A percentile compares a stretch with the other conserved stretches of the same genome.
Evolutionary conservation across 92 coral and sea anemone species (phyloP).

Genomic region (Galaxea fascicularis): DNA sequence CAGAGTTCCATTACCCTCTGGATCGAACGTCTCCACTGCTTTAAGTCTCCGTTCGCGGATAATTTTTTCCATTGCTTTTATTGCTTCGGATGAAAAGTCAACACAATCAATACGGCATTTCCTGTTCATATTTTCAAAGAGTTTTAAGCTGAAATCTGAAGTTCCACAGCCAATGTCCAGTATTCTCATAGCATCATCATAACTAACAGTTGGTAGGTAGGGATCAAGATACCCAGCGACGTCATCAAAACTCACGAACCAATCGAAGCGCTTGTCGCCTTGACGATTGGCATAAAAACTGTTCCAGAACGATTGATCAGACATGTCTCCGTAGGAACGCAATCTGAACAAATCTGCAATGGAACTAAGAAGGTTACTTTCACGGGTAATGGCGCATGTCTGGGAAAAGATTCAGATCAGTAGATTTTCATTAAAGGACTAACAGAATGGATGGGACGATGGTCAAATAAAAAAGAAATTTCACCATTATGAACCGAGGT

Average conservation of each 20-base stretch:
- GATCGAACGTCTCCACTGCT: not conserved
- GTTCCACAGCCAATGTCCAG: constrained; percentile 87
- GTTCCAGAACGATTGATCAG: constrained; percentile 78
- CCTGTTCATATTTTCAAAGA: constrained; percentile 60
- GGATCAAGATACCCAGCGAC: constrained; percentile 53
- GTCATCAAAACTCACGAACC: constrained; percentile 83
- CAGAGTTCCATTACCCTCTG: not conserved
- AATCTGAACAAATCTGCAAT: constrained; percentile 25
- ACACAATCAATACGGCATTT: constrained; percentile 73
- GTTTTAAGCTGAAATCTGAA: constrained; percentile 72
- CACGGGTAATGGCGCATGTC: not conserved
- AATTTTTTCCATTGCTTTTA: constrained; percentile 52
- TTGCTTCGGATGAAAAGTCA: constrained; percentile 77
- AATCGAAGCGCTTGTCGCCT: constrained; percentile 71
- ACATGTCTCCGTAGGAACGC: constrained; percentile 58
- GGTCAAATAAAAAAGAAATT: no score
- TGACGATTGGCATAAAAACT: constrained; percentile 62
- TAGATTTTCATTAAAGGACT: no score
- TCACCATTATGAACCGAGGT: no score
- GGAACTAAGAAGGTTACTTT: not conserved
- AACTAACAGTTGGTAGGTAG: constrained; percentile 12
- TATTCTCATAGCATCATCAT: constrained; percentile 42
- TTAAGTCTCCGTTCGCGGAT: constrained; percentile 14
- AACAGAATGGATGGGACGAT: no score
- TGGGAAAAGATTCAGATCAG: no score